Evolutionary conservation across 2,797 vertebrate species (phyloP).

Genomic region (Limosa lapponica): DNA sequence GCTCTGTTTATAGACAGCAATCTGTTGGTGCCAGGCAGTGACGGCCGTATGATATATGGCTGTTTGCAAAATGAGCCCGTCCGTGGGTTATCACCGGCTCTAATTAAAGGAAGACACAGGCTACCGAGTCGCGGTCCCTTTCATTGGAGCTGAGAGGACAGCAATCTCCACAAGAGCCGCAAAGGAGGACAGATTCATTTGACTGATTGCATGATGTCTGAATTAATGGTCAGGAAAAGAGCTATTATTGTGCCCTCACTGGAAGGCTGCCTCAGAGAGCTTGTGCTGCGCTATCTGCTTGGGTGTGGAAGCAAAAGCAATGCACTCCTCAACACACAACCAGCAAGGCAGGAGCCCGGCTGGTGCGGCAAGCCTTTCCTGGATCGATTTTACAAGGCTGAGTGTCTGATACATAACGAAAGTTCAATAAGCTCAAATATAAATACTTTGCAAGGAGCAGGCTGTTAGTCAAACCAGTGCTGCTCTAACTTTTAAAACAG

Average conservation of each 20-base stretch:
- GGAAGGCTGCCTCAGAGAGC: conserved; percentile 70
- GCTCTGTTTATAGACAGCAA: conserved; percentile 84
- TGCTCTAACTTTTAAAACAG: background rate
- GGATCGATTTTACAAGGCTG: conserved; percentile 17
- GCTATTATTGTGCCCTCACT: conserved; percentile 70
- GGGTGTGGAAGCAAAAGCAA: conserved; percentile 55
- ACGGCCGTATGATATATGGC: conserved; percentile 81
- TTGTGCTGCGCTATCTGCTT: conserved; percentile 49
- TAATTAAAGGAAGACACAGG: conserved; percentile 82
- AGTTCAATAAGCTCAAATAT: conserved; percentile 8
- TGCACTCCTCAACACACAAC: background rate
- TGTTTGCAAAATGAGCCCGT: conserved; percentile 79
- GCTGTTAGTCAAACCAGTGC: background rate
- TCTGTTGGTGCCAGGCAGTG: conserved; percentile 80
- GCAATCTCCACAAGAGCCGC: conserved; percentile 76
- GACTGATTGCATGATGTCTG: conserved; percentile 77
- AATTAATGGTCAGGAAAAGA: conserved; percentile 83
- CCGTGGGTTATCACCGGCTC: conserved; percentile 78
- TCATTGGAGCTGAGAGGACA: conserved; percentile 80
- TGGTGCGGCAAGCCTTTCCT: background rate
- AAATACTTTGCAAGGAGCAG: background rate
- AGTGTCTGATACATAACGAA: background rate
- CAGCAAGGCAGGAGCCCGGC: background rate
- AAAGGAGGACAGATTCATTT: conserved; percentile 75
- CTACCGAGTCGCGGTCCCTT: conserved; percentile 68